A percentile compares a stretch with the other conserved stretches of the same genome.
Conservation (phyloP, 2,888 invertebrate species). For the Ommatoiulus sabulosus region DNA sequence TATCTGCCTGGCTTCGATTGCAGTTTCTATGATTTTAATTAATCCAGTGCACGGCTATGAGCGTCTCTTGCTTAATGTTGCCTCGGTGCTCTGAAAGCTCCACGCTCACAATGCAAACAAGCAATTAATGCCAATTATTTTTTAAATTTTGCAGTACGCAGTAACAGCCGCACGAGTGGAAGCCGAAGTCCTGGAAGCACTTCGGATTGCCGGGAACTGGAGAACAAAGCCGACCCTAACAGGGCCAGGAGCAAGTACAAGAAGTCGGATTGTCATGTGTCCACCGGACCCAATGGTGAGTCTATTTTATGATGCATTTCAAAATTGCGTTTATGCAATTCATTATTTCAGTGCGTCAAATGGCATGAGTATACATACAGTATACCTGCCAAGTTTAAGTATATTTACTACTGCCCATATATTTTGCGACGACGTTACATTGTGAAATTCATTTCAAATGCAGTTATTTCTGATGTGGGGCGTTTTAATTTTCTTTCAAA, state of each 20-base stretch:
- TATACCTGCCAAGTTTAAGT: no score
- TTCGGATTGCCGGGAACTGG: conserved; percentile 55
- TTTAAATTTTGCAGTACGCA: conserved; percentile 52
- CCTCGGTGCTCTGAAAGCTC: neutral
- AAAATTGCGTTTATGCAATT: no score
- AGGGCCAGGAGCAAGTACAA: conserved; percentile 58
- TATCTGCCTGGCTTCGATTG: neutral
- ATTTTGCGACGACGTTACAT: no score
- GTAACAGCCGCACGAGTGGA: conserved; percentile 56
- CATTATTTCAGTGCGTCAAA: no score
- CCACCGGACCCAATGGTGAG: conserved; percentile 55
- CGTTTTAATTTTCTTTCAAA: no score
- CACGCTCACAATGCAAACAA: neutral
- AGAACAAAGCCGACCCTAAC: conserved; percentile 53
- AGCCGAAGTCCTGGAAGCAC: conserved; percentile 57
- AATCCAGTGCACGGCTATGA: neutral
- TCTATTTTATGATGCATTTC: neutral
- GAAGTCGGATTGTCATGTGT: conserved; percentile 51
- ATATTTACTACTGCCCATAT: no score
- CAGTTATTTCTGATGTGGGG: no score
- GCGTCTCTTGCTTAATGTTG: neutral
- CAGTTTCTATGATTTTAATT: conserved; percentile 31
- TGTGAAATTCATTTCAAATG: no score
- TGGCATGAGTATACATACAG: no score
- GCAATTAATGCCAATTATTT: neutral